Evolutionary conservation across 1,140 invertebrate genomes (phyloP).

Genomic region (Drosophila repleta): DNA sequence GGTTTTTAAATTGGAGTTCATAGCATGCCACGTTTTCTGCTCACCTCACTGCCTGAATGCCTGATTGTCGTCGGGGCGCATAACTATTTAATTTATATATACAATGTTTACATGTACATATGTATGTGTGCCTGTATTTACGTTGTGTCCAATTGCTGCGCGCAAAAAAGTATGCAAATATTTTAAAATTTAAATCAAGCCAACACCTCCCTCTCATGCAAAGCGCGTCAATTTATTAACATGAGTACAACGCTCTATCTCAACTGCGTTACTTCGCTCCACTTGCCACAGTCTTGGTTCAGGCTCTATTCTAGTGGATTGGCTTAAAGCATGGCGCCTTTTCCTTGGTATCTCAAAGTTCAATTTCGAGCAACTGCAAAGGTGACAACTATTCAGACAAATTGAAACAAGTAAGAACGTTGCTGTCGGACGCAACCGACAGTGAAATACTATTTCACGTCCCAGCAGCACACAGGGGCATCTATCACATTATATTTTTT

Average conservation of each 20-base stretch:
- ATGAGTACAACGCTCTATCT: constrained; percentile 55
- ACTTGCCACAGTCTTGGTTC: constrained; percentile 19
- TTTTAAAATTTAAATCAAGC: constrained; percentile 82
- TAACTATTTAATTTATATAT: constrained; percentile 78
- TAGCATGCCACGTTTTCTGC: constrained; percentile 59
- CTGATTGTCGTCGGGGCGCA: constrained; percentile 66
- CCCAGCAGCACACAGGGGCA: too few relatives aligned
- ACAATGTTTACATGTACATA: not conserved
- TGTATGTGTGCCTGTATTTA: constrained; percentile 31
- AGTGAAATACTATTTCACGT: too few relatives aligned
- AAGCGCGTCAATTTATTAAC: constrained; percentile 49
- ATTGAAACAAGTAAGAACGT: too few relatives aligned
- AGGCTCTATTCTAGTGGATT: constrained; percentile 30
- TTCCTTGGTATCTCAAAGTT: constrained; percentile 9
- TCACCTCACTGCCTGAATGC: constrained; percentile 19
- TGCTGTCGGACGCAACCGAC: too few relatives aligned
- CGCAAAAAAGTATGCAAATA: constrained; percentile 79
- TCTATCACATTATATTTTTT: too few relatives aligned
- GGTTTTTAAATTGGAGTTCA: constrained; percentile 76
- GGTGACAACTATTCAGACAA: not conserved
- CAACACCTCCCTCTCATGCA: constrained; percentile 37
- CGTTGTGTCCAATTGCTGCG: constrained; percentile 55
- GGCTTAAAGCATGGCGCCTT: constrained; percentile 21
- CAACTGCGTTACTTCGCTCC: constrained; percentile 7
- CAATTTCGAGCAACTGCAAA: constrained; percentile 19